Base-by-base conservation (phyloP, 2,888 invertebrate genomes). In the Aethes cnicana region DNA sequence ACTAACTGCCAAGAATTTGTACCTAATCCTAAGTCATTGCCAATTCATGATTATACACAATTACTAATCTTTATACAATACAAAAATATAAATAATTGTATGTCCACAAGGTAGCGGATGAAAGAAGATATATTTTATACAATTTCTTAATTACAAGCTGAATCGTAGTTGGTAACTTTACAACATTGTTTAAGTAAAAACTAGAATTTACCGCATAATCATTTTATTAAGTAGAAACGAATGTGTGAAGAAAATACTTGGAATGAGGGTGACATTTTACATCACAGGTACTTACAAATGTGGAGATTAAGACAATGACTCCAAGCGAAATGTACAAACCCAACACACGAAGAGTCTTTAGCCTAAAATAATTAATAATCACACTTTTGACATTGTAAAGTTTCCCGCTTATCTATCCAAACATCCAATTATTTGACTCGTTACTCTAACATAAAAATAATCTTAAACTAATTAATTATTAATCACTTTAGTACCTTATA, bases 341-440 rank as follows among this genome's bases (percentile, higher is more conserved):
- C 75, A 77, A 81, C 79, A 82, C 79, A 75, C 79, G 72, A 68
- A 66, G 62, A 76, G 75, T 69, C 73, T 74, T 69, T 71, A 86
- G 64, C 72, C 82, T 88, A 84, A 87, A 84, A 84, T 79, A 76
- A 76, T 76, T 73, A 50, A 72, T 84, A 88, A 89, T 89, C 88
- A 89, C 89, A 89, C 88, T 87, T 85, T 89, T 87, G 88, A 88
- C 88, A 89, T 89, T 89, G 88, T 88, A 85, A 81, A 84, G 86
- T 86, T 88, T 81, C 76, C 74, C 81, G 73, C 81, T 81, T 84
- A 85, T 66, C 72, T 82, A 85, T 78, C 69, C 81, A 84, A 84
- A 88, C 84, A 86, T 86, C 75, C 79, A 77, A 73, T 78, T 79
- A 84, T 52, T 39, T 85, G 86, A 87, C 88, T 86, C 72, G 62